These are phyloP conservation scores for Caenorhabditis sp. DNA, from an alignment of 2,888 invertebrate genomes.

Conservation along the genomic window DNA sequence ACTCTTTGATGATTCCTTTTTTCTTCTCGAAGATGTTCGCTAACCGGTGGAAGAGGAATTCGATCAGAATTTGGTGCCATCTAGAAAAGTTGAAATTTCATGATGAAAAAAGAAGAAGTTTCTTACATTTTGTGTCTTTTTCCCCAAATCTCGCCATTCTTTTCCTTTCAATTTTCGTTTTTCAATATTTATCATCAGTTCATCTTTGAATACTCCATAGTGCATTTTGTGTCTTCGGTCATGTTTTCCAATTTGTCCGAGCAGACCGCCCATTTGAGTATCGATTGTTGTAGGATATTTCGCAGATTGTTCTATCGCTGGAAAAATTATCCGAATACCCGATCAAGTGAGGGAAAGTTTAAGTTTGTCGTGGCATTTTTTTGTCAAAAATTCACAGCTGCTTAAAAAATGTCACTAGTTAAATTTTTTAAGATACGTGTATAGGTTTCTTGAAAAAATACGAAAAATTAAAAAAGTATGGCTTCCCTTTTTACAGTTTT, in stretches of 20 bases:
- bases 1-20: constrained; percentile 51
- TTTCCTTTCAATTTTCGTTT: constrained; percentile 43
- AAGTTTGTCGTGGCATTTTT: too few relatives aligned
- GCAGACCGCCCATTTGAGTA: constrained; percentile 44
- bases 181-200: constrained; percentile 43
- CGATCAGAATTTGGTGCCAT: constrained; percentile 60
- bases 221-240: constrained; percentile 48
- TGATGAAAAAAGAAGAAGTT: neutral
- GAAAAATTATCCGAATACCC: neutral
- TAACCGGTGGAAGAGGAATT: constrained; percentile 73
- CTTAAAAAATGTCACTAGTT: too few relatives aligned
- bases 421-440: too few relatives aligned
- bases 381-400: too few relatives aligned
- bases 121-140: constrained; percentile 28
- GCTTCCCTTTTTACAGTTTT: too few relatives aligned
- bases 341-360: too few relatives aligned
- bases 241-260: constrained; percentile 41
- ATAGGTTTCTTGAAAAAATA: too few relatives aligned
- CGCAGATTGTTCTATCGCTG: constrained; percentile 17
- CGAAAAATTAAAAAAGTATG: too few relatives aligned
- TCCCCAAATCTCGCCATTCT: constrained; percentile 38
- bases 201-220: constrained; percentile 44
- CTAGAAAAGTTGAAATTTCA: constrained; percentile 15
- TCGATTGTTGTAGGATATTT: constrained; percentile 28
- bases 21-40: constrained; percentile 80